Base-by-base conservation (phyloP, 2,888 invertebrate species). In the Apomyelois bistriatella region DNA sequence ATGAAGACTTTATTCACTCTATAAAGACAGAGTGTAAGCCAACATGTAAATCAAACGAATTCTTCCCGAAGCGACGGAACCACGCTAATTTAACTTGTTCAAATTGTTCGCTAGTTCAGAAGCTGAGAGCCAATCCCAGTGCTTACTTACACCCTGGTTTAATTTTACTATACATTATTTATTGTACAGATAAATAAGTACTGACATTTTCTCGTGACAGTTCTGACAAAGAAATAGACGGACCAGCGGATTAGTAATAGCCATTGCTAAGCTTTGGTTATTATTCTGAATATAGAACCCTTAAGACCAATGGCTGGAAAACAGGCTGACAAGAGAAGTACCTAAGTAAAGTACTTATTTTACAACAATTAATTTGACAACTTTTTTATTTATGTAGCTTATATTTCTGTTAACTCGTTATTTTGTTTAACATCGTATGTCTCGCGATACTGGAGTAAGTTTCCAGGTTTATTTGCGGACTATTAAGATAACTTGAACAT, bases 11-110 rank as follows among this genome's bases (percentile, higher is more conserved):
- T 13, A 38, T 38, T 38, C 13, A 38, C 40, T 4, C 9, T 16
- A 12, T 38, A 38, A 16, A 4, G 38, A 17, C 41, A 17, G 17
- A 10, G 41, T 12, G 13, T 43, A 15, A 30, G 15, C 32, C 30
- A 10, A 35, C 42, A 32, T 16, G 15, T 32, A 32, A 46, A 32
- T 15, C 32, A 16, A 15, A 32, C 30, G 7, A 15, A 46, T 35
- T 35, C 46, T 46, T 46, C 46, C n/a, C 32, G 1, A 0, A 46
- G 32, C 32, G 22, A 22, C 22, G 32, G 46, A 46, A 46, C 46
- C 46, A 35, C 35, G 30, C 32, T 46, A 32, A 46, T 46, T 46
- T 35, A 46, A 46, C 46, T 46, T 46, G 32, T n/a, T 35, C n/a
- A 46, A 32, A 46, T 46, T 35, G 46, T 46, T 46, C 16, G 32